phyloP scores from a whole-genome alignment of 2,888 invertebrate species.

The Drosophila pseudotalamancana region DNA sequence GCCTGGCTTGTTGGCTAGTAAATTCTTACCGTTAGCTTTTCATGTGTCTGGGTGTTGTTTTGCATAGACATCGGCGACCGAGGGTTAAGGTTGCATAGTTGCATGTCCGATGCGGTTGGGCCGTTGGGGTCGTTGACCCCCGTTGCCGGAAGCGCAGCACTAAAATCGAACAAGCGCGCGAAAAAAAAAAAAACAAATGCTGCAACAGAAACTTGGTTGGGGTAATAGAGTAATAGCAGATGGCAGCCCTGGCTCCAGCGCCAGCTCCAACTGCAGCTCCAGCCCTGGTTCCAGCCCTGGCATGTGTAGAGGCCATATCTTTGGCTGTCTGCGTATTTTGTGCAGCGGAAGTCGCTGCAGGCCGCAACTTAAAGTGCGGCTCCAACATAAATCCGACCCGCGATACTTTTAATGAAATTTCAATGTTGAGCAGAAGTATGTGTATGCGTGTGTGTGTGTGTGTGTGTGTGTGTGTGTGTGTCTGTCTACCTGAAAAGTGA shows the following conservation, averaged over 20 bases:
- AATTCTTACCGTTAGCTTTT: constrained; percentile 6
- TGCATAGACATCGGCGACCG: constrained; percentile 70
- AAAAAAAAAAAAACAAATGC: constrained; percentile 36
- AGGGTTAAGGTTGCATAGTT: constrained; percentile 73
- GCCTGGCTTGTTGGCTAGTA: constrained; percentile 17
- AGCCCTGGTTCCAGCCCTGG: constrained; percentile 33
- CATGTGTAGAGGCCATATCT: constrained; percentile 75
- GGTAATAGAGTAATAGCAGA: constrained; percentile 10
- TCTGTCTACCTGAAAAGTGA: constrained; percentile 41
- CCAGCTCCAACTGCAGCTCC: no score
- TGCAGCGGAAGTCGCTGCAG: constrained; percentile 66
- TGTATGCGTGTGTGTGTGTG: background rate
- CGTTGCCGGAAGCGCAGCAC: constrained; percentile 68
- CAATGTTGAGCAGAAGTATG: constrained; percentile 59
- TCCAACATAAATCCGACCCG: constrained; percentile 63
- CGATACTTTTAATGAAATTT: constrained; percentile 79
- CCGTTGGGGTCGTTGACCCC: constrained; percentile 69
- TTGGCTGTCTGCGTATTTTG: constrained; percentile 73
- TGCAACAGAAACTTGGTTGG: background rate
- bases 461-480: constrained; percentile 12
- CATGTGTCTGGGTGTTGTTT: constrained; percentile 24
- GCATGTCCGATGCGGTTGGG: constrained; percentile 56
- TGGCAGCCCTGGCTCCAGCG: constrained; percentile 8
- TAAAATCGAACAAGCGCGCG: constrained; percentile 75
- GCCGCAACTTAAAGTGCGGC: constrained; percentile 73